Evolutionary conservation across 2,113 vertebrate species (phyloP).

Genomic region (Zonotrichia leucophrys): DNA sequence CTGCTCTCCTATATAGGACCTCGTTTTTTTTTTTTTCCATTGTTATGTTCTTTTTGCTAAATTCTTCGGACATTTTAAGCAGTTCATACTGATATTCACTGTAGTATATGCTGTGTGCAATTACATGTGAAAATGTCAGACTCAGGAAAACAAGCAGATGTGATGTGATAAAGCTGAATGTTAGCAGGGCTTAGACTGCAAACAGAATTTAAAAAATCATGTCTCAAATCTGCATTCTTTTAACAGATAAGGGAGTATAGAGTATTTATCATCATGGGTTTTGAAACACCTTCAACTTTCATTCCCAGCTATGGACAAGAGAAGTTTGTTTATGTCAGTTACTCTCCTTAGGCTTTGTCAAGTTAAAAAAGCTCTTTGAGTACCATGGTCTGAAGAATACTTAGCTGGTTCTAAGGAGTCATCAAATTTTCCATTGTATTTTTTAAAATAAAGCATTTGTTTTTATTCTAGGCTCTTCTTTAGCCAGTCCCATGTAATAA

Average conservation of each 20-base stretch:
- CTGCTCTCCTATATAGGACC: neutral
- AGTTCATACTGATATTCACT: neutral
- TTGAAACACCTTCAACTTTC: neutral
- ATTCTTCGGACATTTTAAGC: neutral
- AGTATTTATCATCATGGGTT: neutral
- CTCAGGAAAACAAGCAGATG: neutral
- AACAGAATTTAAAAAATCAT: neutral
- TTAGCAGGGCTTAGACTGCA: neutral
- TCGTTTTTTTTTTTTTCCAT: neutral
- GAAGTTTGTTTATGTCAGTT: neutral
- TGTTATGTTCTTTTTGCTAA: neutral
- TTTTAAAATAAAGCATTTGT: neutral
- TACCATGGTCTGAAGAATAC: neutral
- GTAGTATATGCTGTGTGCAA: neutral
- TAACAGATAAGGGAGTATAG: neutral
- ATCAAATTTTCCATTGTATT: neutral
- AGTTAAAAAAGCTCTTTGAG: neutral
- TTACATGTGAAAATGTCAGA: accelerated
- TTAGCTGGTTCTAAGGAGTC: neutral
- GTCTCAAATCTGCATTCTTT: neutral
- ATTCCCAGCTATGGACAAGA: neutral
- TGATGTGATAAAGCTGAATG: neutral
- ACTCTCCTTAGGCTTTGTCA: neutral
- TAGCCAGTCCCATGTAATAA: neutral
- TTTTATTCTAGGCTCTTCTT: neutral